Evolutionary conservation across 2,113 vertebrate genomes (phyloP), one percentile per base, ranked within the genome.

Genomic region (Pollimyrus isidori): DNA sequence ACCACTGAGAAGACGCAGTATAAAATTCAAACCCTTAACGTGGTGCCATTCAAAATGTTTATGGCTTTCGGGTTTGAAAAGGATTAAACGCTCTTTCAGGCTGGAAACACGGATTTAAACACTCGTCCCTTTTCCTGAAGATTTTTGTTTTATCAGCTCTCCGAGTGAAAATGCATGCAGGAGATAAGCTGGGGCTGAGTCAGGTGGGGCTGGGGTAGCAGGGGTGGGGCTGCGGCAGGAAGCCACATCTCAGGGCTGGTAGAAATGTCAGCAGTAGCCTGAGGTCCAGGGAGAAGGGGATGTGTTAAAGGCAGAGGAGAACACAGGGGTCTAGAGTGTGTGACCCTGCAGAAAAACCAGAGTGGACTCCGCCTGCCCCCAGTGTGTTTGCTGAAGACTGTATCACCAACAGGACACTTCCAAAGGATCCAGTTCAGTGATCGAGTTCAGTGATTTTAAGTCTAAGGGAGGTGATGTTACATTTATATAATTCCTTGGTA

Each of bases 191-290:
- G 6, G 15, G 15, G 30, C 5, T n/a, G 13, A 35, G 6, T 11
- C 15, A 1, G 26, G 58, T 2, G 5, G 10, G 7, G 45, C 2
- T n/a, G 39, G 35, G 35, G 35, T 35, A 35, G 35, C 35, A 1
- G 35, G 35, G 35, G 35, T 35, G 35, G 23, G 21, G 45, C 2
- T 48, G 21, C 13, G 35, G 6, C 62, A 50, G 45, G 26, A 50
- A 46, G 42, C 15, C n/a, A n/a, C 11, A 53, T 49, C 46, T 80
- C 17, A 11, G 88, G 58, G 4, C 30, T 49, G 21, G 50, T 19
- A 56, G 88, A 89, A 90, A 90, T 89, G 90, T 88, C 82, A 90
- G 48, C 87, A 45, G 83, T 52, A 53, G 90, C 58, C 83, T 35
- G 76, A 86, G 90, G 7, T 80, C 53, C 21, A 21, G 23, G 23